Evolutionary conservation across 2,797 vertebrate species (phyloP), one percentile per base, ranked within the genome.

Genomic region (Acanthurus lineatus): DNA sequence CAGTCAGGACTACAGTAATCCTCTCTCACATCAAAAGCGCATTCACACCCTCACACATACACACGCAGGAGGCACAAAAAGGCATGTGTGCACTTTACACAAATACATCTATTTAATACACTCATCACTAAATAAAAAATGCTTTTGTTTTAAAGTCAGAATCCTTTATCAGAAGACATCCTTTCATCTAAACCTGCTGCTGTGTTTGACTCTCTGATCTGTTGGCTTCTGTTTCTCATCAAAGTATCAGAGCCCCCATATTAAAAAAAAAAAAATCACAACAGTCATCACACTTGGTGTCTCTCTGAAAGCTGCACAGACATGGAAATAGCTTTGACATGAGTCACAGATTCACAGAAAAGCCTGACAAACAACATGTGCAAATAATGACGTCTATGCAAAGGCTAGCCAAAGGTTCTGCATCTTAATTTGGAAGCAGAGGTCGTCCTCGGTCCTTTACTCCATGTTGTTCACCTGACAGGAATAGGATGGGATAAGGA

Each of bases 341-440:
- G 42, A 76, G 62, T 69, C 40, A 56, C 52, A 61, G n/a, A 58
- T 73, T 83, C 54, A 25, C 35, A 69, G 61, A 72, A 58, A 65
- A 64, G 44, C 47, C 58, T 45, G 25, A 45, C 54, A 77, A 74
- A 76, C 64, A 65, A 25, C 76, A 73, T 58, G 64, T n/a, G 51
- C 12, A 32, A 9, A 14, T 40, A 22, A 20, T 15, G 48, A 45
- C 2, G 12, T 65, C 52, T 56, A 7, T 45, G 40, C 48, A 35
- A 76, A 79, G 56, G 54, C 25, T 4, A 0, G 38, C 47, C n/a
- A 66, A 72, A 54, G 53, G 59, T 76, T 81, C 72, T 3, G 45
- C n/a, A 11, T 76, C 79, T 82, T 84, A 77, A 77, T 87, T 86
- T 89, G 77, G 87, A 73, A n/a, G 17, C 20, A 14, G 20, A 79